A percentile compares a stretch with the other conserved stretches of the same genome.
phyloP scores from a whole-genome alignment of 2,888 invertebrate species.

The Ommatoiulus sabulosus region DNA sequence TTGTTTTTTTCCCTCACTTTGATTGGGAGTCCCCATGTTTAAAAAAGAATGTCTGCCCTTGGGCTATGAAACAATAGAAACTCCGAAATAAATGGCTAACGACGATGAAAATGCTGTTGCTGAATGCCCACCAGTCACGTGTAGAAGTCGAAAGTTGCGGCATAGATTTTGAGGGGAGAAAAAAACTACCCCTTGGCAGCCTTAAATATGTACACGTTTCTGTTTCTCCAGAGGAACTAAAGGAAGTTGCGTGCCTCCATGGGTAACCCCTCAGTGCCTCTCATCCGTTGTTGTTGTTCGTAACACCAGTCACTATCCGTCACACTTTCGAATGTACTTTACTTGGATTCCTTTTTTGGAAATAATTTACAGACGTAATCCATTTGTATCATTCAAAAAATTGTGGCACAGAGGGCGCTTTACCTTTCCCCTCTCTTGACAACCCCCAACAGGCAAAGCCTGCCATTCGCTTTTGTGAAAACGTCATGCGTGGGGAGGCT shows the following conservation, averaged over 20 bases:
- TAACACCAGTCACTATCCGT: not conserved
- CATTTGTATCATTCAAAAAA: not conserved
- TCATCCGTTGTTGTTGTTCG: not conserved
- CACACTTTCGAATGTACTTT: not conserved
- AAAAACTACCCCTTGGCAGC: not conserved
- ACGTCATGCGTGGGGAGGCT: not conserved
- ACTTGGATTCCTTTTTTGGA: not conserved
- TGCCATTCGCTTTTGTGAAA: not conserved
- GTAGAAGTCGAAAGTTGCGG: not conserved
- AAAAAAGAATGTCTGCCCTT: conserved; percentile 49
- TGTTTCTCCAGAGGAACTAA: not conserved
- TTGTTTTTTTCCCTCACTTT: not conserved
- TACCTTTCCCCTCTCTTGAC: not conserved
- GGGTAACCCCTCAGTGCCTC: not conserved
- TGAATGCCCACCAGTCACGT: conserved; percentile 36
- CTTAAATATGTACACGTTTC: not conserved
- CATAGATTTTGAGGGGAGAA: not conserved
- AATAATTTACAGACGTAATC: not conserved
- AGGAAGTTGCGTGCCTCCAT: not conserved
- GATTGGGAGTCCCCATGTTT: conserved; percentile 23
- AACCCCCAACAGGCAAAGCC: not conserved
- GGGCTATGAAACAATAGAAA: conserved; percentile 55
- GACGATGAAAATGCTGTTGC: conserved; percentile 38
- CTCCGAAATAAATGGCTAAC: conserved; percentile 43
- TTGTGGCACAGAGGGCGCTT: not conserved